Evolutionary conservation across 1,140 invertebrate genomes (phyloP), one percentile per base, ranked within the genome.

Genomic region (Atopsyche davidsoni): DNA sequence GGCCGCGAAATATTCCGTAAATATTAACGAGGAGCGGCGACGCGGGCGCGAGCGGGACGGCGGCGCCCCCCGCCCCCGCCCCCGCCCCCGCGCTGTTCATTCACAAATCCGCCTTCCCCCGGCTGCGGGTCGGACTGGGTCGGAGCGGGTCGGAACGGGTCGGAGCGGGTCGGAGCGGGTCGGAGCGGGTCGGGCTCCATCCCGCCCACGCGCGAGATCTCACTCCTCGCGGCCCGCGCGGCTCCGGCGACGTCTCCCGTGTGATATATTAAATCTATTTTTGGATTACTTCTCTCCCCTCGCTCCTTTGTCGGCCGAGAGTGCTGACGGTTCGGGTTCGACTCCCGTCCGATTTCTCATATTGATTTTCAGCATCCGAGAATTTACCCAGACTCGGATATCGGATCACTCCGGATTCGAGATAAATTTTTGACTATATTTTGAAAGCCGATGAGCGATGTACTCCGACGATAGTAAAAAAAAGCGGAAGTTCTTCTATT

Each of bases 1-100:
- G 57, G 57, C 48, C 44, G 48, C 48, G 51, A 50, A 51, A 51
- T 42, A 43, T 48, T 53, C 41, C 46, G 49, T 51, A 57, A 57
- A 57, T 57, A 57, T 53, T 52, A 53, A 57, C 32, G 25, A 53
- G 50, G 18, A 21, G 36, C 22, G 32, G 22, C 54, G 55, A 58
- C 55, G 55, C 31, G 39, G 22, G 55, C 43, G 43, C 44, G 48
- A 51, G 36, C 3, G 51, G 35, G 51, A 51, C 23, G 31, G 18
- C 1, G 41, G 40, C 28, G 19, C 39, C 38, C 34, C 43, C 23
- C 28, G 21, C 46, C 36, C 41, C 22, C 48, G 18, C 18, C 34
- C 41, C 19, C 25, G 38, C 10, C 42, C 34, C n/a, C n/a, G 9
- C 25, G 13, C 32, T 22, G 43, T 58, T 58, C 55, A 58, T 58